phyloP scores from a whole-genome alignment of 2,113 vertebrate species.

The Herpailurus yagouaroundi region DNA sequence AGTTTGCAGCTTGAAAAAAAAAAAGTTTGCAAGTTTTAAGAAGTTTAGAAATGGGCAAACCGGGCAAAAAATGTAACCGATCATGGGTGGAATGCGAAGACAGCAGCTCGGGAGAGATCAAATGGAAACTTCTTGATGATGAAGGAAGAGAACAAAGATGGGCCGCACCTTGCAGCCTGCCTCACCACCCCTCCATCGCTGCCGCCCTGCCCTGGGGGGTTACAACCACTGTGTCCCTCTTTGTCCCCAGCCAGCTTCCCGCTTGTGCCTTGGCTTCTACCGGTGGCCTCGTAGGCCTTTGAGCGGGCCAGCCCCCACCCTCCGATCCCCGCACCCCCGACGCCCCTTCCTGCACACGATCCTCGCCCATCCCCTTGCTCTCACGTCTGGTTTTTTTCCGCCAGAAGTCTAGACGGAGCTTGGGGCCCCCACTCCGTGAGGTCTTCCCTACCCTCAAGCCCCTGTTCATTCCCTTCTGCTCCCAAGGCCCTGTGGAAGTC shows the following conservation, averaged over 20 bases:
- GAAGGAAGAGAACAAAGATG: not conserved
- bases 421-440: fast-evolving
- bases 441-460: too few relatives aligned
- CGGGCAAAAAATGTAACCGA: not conserved
- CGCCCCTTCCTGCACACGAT: not conserved
- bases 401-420: not conserved
- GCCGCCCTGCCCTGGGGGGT: not conserved
- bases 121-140: not conserved
- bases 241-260: not conserved
- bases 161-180: not conserved
- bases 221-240: not conserved
- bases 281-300: not conserved
- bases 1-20: too few relatives aligned
- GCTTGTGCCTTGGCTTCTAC: not conserved
- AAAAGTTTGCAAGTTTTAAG: not conserved
- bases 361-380: too few relatives aligned
- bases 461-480: not conserved
- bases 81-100: not conserved
- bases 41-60: not conserved
- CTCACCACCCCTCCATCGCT: not conserved
- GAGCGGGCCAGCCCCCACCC: not conserved
- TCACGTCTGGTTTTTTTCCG: not conserved
- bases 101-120: not conserved
- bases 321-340: too few relatives aligned
- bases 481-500: fast-evolving